Conservation (phyloP, 1,140 invertebrate genomes). For the Nebria ingens region DNA sequence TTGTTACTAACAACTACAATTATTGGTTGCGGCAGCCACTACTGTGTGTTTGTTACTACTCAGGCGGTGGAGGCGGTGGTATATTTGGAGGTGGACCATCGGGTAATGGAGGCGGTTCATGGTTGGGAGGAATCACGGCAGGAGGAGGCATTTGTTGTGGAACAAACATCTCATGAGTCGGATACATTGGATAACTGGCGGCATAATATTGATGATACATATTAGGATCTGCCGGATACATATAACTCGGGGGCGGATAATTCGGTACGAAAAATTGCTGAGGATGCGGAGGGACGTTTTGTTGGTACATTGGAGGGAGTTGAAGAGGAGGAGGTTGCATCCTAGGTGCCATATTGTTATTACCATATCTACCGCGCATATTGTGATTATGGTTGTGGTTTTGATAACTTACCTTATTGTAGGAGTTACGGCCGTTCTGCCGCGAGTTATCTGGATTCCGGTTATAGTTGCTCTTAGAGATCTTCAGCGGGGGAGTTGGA, state of each 20-base stretch:
- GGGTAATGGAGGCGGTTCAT: slow-evolving; percentile 32
- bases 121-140: neutral
- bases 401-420: slow-evolving; percentile 31
- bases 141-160: neutral
- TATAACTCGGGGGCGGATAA: neutral
- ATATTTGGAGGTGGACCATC: slow-evolving; percentile 35
- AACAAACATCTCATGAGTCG: neutral
- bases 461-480: slow-evolving; percentile 16
- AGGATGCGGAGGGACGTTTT: neutral
- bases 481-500: slow-evolving; percentile 17
- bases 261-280: neutral
- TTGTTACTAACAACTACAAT: no score
- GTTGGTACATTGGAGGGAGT: neutral
- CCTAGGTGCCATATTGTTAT: slow-evolving; percentile 12
- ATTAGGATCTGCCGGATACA: neutral
- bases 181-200: neutral
- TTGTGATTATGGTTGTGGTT: slow-evolving; percentile 16
- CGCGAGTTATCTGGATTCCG: slow-evolving; percentile 24
- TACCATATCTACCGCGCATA: slow-evolving; percentile 10
- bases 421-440: slow-evolving; percentile 30
- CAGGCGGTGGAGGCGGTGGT: slow-evolving; percentile 39
- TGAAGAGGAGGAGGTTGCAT: slow-evolving; percentile 1
- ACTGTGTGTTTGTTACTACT: slow-evolving; percentile 20
- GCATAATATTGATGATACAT: neutral
- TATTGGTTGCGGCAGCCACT: no score